phyloP scores from a whole-genome alignment of 2,797 vertebrate species.

The Trachurus trachurus region DNA sequence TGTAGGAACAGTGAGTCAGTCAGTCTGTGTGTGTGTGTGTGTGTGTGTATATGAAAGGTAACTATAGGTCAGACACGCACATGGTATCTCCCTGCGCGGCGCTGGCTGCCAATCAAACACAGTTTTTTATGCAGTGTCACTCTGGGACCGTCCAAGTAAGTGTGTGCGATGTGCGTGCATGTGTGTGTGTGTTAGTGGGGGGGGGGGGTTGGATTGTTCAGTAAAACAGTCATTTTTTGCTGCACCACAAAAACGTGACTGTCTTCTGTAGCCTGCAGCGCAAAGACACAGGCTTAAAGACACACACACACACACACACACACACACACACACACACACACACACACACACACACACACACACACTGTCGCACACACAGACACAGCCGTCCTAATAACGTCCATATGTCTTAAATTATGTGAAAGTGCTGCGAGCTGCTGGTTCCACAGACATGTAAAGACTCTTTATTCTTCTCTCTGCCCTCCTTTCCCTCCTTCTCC shows the following conservation, averaged over 20 bases:
- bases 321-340: constrained; percentile 62
- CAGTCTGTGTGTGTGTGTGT: constrained; percentile 22
- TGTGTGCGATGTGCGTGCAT: not conserved
- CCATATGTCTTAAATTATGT: constrained; percentile 89
- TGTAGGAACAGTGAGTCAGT: constrained; percentile 56
- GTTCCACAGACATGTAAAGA: constrained; percentile 86
- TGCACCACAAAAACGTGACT: constrained; percentile 85
- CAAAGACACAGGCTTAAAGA: constrained; percentile 68
- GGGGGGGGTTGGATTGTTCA: constrained; percentile 51
- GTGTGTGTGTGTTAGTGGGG: constrained; percentile 18
- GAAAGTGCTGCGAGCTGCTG: constrained; percentile 87
- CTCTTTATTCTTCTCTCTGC: constrained; percentile 82
- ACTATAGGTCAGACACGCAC: constrained; percentile 73
- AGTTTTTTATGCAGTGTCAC: constrained; percentile 73
- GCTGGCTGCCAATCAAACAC: constrained; percentile 73
- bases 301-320: constrained; percentile 54
- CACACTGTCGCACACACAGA: constrained; percentile 55
- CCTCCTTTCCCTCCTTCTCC: constrained; percentile 42
- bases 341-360: constrained; percentile 54
- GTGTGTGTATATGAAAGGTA: constrained; percentile 63
- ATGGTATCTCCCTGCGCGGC: constrained; percentile 37
- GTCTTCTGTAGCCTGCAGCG: constrained; percentile 77
- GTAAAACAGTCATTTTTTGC: constrained; percentile 70
- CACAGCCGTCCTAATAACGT: constrained; percentile 83
- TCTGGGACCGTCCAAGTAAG: constrained; percentile 62